phyloP scores from a whole-genome alignment of 2,113 vertebrate genomes.

The Pseudonaja textilis region DNA sequence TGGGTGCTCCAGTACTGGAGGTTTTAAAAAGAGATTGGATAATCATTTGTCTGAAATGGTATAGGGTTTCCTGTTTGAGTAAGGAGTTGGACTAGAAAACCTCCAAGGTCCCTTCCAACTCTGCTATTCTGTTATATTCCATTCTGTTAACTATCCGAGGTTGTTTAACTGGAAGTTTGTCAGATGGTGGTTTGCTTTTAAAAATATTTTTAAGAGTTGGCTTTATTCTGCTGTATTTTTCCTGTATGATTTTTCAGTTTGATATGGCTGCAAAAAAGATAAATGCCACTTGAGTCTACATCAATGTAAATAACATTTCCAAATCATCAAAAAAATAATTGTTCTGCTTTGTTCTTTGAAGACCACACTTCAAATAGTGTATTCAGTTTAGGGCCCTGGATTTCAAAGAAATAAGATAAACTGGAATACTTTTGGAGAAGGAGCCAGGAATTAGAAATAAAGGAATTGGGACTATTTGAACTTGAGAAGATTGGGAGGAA shows the following conservation, averaged over 20 bases:
- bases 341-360: background rate
- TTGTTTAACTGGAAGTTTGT: background rate
- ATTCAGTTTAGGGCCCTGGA: background rate
- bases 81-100: background rate
- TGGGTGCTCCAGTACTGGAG: background rate
- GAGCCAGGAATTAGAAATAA: background rate
- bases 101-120: background rate
- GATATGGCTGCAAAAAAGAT: background rate
- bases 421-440: background rate
- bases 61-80: background rate
- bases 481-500: background rate
- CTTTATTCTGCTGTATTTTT: background rate
- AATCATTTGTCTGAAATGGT: background rate
- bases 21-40: background rate
- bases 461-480: background rate
- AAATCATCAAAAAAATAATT: background rate
- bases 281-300: background rate
- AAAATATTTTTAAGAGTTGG: background rate
- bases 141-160: background rate
- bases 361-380: background rate
- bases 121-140: background rate
- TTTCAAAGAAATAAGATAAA: background rate
- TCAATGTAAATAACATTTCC: background rate
- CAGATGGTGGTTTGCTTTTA: background rate
- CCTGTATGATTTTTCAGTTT: background rate